A percentile compares a stretch with the other conserved stretches of the same genome.
Evolutionary conservation across 37 sponge, comb jelly and placozoan species (phyloP).

Genomic region (Eunapius fragilis): DNA sequence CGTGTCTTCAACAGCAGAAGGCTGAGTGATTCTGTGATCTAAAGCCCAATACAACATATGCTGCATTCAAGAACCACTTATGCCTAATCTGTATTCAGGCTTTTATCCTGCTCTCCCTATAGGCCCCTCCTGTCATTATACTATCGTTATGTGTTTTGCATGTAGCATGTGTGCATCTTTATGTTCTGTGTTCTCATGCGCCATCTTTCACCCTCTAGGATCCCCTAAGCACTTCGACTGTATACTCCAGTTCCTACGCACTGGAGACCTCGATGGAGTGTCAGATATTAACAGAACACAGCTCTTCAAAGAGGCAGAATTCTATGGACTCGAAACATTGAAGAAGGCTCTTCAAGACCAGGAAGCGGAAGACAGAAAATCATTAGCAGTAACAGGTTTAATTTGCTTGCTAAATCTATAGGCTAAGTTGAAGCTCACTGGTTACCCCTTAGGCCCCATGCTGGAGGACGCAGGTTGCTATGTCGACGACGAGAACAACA

Average conservation of each 20-base stretch:
- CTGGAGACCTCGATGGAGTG: slow-evolving; percentile 42
- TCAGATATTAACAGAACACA: neutral
- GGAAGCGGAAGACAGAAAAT: slow-evolving; percentile 15
- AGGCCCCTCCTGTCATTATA: too few relatives aligned
- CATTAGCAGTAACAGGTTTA: neutral
- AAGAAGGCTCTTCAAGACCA: slow-evolving; percentile 41
- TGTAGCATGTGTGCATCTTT: too few relatives aligned
- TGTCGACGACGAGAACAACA: slow-evolving; percentile 26
- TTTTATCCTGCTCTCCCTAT: too few relatives aligned
- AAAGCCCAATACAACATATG: too few relatives aligned
- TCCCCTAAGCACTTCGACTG: slow-evolving; percentile 66
- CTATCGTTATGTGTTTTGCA: too few relatives aligned
- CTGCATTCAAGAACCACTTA: too few relatives aligned
- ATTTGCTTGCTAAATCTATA: neutral
- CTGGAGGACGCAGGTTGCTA: slow-evolving; percentile 38
- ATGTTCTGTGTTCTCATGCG: too few relatives aligned
- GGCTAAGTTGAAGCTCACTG: too few relatives aligned
- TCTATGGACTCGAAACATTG: slow-evolving; percentile 52
- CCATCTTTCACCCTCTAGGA: slow-evolving; percentile 5
- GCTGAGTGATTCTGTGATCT: too few relatives aligned
- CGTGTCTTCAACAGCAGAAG: too few relatives aligned
- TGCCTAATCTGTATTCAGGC: too few relatives aligned
- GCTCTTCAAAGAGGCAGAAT: slow-evolving; percentile 70
- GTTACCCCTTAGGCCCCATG: too few relatives aligned
- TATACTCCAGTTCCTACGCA: slow-evolving; percentile 67